Evolutionary conservation across 2,888 invertebrate genomes (phyloP).

Genomic region (Criorhina ranunculi): DNA sequence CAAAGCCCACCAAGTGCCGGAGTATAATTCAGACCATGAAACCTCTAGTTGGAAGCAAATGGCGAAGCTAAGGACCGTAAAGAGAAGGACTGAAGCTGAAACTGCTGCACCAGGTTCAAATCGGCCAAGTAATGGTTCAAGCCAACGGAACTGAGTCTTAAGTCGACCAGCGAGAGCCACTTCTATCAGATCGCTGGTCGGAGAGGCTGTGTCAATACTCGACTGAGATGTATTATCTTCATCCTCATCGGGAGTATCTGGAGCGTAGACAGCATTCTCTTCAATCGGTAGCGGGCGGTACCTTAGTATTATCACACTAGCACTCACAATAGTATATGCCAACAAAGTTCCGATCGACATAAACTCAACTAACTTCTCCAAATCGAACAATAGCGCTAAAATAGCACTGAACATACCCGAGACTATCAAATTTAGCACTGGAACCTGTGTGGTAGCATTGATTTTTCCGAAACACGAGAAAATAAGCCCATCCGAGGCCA

Average conservation of each 20-base stretch:
- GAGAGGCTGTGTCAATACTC: slow-evolving; percentile 87
- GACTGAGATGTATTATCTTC: slow-evolving; percentile 87
- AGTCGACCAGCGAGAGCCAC: slow-evolving; percentile 90
- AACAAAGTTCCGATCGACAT: slow-evolving; percentile 96
- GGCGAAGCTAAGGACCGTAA: slow-evolving; percentile 88
- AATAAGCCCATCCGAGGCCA: slow-evolving; percentile 94
- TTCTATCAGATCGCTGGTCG: slow-evolving; percentile 86
- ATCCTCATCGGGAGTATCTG: slow-evolving; percentile 86
- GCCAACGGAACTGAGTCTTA: slow-evolving; percentile 89
- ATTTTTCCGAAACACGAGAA: slow-evolving; percentile 92
- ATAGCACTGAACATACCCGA: slow-evolving; percentile 91
- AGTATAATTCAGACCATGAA: slow-evolving; percentile 86
- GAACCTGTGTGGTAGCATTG: slow-evolving; percentile 92
- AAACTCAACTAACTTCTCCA: slow-evolving; percentile 95
- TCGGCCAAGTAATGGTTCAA: slow-evolving; percentile 90
- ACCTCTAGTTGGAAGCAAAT: slow-evolving; percentile 89
- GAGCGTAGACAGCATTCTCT: slow-evolving; percentile 85
- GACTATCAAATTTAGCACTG: slow-evolving; percentile 90
- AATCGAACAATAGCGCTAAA: slow-evolving; percentile 93
- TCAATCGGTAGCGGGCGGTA: slow-evolving; percentile 88
- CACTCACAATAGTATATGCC: slow-evolving; percentile 96
- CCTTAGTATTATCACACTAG: slow-evolving; percentile 93
- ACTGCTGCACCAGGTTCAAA: slow-evolving; percentile 91
- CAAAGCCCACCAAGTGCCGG: slow-evolving; percentile 89
- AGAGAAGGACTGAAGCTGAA: slow-evolving; percentile 89